Percentiles rank a stretch among this genome's conserved stretches.
Evolutionary conservation across 2,113 vertebrate species (phyloP).

Genomic region (Leptobrachium leishanense): DNA sequence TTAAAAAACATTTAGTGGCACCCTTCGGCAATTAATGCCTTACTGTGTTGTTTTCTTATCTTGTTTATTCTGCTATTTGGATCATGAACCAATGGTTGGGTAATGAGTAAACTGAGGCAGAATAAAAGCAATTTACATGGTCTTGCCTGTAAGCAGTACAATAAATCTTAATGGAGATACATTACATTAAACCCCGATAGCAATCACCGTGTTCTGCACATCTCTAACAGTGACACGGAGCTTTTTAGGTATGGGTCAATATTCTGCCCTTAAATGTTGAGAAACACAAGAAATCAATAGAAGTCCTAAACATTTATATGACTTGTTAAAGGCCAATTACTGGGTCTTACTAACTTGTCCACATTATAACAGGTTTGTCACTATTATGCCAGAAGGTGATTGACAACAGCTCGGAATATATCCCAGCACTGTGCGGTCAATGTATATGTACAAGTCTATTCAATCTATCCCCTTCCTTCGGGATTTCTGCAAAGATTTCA

Average conservation of each 20-base stretch:
- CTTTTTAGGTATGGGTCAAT: conserved; percentile 45
- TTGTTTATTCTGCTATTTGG: conserved; percentile 7
- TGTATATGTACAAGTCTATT: neutral
- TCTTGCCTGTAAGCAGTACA: neutral
- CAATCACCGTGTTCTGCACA: conserved; percentile 43
- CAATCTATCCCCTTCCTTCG: neutral
- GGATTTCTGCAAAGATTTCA: neutral
- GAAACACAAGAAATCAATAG: conserved; percentile 52
- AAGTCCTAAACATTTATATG: conserved; percentile 57
- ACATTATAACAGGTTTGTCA: conserved; percentile 50
- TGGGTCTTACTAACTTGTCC: conserved; percentile 48
- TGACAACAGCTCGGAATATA: neutral
- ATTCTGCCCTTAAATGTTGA: conserved; percentile 37
- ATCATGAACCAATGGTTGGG: neutral
- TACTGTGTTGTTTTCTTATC: neutral
- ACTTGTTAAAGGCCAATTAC: conserved; percentile 55
- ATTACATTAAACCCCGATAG: conserved; percentile 29
- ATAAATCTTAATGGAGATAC: conserved; percentile 13
- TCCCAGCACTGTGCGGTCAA: neutral
- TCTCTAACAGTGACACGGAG: neutral
- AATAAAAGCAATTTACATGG: conserved; percentile 24
- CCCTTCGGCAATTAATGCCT: neutral
- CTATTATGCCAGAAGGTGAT: conserved; percentile 29
- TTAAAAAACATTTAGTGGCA: neutral
- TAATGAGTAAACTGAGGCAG: neutral